These are phyloP conservation scores for Anadara kagoshimensis DNA, from an alignment of 1,140 invertebrate genomes.

Conservation along the genomic window DNA sequence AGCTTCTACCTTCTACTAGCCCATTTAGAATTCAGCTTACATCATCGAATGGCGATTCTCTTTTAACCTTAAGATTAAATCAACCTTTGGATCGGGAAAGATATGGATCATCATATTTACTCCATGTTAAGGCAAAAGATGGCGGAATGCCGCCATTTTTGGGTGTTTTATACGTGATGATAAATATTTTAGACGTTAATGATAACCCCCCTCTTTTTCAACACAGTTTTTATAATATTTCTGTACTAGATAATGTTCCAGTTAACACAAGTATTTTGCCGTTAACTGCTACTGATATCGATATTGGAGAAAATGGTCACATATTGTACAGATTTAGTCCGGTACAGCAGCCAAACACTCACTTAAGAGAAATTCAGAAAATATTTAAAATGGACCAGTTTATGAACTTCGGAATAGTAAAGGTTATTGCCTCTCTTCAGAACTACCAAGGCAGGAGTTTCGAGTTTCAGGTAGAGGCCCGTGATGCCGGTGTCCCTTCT, in stretches of 20 bases:
- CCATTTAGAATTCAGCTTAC: slow-evolving; percentile 79
- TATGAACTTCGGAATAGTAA: slow-evolving; percentile 40
- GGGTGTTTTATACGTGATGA: slow-evolving; percentile 73
- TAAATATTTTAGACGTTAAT: slow-evolving; percentile 53
- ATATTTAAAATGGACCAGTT: slow-evolving; percentile 34
- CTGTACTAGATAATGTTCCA: slow-evolving; percentile 85
- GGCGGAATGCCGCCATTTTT: slow-evolving; percentile 89
- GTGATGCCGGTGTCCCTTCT: slow-evolving; percentile 38
- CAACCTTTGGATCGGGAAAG: slow-evolving; percentile 87
- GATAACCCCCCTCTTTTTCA: slow-evolving; percentile 78
- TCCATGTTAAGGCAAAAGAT: slow-evolving; percentile 90
- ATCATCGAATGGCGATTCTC: slow-evolving; percentile 63
- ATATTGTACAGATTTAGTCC: slow-evolving; percentile 80
- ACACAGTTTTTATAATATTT: slow-evolving; percentile 85
- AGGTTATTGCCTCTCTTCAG: slow-evolving; percentile 26
- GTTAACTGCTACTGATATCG: slow-evolving; percentile 86
- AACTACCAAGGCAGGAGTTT: slow-evolving; percentile 39
- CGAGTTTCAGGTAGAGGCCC: slow-evolving; percentile 54
- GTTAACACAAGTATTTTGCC: slow-evolving; percentile 80
- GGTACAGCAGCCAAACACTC: slow-evolving; percentile 18
- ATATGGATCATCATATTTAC: slow-evolving; percentile 83
- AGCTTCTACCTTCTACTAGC: slow-evolving; percentile 67
- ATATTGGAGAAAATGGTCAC: slow-evolving; percentile 91
- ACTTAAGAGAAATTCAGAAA: slow-evolving; percentile 21
- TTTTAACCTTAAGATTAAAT: slow-evolving; percentile 64